phyloP scores from a whole-genome alignment of 2,113 vertebrate genomes.

The Larimichthys polyactis region DNA sequence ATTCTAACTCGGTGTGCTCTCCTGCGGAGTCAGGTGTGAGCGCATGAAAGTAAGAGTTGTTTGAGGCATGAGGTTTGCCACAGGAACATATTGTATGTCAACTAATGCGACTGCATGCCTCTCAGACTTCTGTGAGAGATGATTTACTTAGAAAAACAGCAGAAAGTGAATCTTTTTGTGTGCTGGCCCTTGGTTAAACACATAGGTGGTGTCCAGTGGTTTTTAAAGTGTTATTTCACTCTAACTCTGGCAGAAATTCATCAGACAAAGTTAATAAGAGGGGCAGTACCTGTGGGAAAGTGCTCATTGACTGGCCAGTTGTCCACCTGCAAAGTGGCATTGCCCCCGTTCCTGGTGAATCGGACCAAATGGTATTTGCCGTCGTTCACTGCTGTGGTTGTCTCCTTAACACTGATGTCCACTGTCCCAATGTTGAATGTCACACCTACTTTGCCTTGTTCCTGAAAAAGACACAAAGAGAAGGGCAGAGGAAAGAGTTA shows the following conservation, averaged over 20 bases:
- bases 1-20: constrained; percentile 8
- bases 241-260: background rate
- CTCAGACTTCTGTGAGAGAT: constrained; percentile 20
- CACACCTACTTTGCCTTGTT: constrained; percentile 95
- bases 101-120: constrained; percentile 18
- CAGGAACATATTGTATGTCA: constrained; percentile 27
- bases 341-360: constrained; percentile 96
- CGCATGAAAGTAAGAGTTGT: constrained; percentile 31
- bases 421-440: constrained; percentile 98
- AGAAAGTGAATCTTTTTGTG: background rate
- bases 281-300: constrained; percentile 93
- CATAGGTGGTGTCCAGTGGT: constrained; percentile 76
- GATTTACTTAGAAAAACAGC: background rate
- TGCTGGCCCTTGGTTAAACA: constrained; percentile 17
- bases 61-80: constrained; percentile 20
- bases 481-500: background rate
- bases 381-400: constrained; percentile 90
- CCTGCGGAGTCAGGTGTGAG: constrained; percentile 44
- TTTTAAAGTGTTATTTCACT: constrained; percentile 5
- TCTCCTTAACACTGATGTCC: constrained; percentile 96
- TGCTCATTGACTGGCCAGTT: constrained; percentile 97
- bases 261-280: background rate
- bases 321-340: constrained; percentile 96
- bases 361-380: constrained; percentile 97
- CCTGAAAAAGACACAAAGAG: constrained; percentile 82